Evolutionary conservation across 64 coral and sea anemone species (phyloP).

Genomic region (Stichodactyla helianthus): DNA sequence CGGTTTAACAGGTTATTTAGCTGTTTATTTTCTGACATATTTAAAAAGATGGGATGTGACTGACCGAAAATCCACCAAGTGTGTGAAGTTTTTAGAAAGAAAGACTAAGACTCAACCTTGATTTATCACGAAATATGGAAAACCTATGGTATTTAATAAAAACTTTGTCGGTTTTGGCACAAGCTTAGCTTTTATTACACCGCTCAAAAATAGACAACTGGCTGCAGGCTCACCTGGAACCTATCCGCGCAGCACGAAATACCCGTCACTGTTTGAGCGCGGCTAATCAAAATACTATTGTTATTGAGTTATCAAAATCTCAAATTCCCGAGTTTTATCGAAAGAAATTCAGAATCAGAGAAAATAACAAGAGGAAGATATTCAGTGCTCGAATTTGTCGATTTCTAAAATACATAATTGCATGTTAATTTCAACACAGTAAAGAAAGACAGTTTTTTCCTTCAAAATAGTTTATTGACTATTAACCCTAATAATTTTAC

Average conservation of each 20-base stretch:
- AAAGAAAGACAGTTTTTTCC: neutral
- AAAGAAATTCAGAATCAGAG: neutral
- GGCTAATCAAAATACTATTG: neutral
- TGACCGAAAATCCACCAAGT: neutral
- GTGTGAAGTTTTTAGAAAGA: neutral
- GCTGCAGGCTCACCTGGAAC: neutral
- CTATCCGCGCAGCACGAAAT: neutral
- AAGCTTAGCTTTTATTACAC: neutral
- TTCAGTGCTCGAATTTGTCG: neutral
- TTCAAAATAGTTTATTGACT: constrained; percentile 5
- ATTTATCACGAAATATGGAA: neutral
- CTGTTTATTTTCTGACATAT: neutral
- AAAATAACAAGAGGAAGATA: neutral
- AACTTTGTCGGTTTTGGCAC: neutral
- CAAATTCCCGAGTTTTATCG: neutral
- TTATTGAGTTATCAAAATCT: neutral
- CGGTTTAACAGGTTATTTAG: neutral
- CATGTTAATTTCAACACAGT: neutral
- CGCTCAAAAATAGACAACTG: neutral
- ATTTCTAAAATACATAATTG: neutral
- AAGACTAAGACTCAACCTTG: neutral
- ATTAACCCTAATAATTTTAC: neutral
- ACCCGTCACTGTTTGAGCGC: neutral
- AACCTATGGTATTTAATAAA: neutral
- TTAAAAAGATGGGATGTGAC: neutral